phyloP scores from a whole-genome alignment of 2,113 vertebrate genomes.

The Pongo abelii region DNA sequence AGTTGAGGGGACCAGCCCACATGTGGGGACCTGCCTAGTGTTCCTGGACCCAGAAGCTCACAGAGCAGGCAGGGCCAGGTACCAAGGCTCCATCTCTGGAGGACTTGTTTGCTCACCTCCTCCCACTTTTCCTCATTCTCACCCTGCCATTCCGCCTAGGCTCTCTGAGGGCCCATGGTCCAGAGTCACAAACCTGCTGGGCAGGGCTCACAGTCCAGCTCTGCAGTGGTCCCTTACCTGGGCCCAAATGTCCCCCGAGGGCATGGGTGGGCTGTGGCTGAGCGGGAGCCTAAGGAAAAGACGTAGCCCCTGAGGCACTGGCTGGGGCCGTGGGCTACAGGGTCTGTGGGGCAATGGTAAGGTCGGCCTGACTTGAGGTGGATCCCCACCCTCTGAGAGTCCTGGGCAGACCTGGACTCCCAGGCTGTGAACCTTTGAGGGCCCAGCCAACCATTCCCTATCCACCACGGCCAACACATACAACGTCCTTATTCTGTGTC shows the following conservation, averaged over 20 bases:
- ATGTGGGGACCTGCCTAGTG: not conserved
- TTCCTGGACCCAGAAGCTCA: not conserved
- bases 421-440: not conserved
- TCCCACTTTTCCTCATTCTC: not conserved
- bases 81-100: not conserved
- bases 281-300: slow-evolving; percentile 86
- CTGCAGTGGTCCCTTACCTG: slow-evolving; percentile 80
- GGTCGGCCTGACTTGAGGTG: not conserved
- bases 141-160: accelerated
- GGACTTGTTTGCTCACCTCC: accelerated
- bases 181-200: slow-evolving; percentile 85
- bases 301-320: slow-evolving; percentile 88
- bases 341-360: slow-evolving; percentile 68
- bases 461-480: no score
- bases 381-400: not conserved
- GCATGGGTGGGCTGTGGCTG: slow-evolving; percentile 86
- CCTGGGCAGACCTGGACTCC: not conserved
- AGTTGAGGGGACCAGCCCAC: not conserved
- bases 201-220: slow-evolving; percentile 88
- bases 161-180: not conserved
- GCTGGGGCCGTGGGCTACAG: slow-evolving; percentile 77
- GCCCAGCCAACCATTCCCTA: not conserved
- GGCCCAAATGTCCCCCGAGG: slow-evolving; percentile 89
- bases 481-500: no score
- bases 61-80: not conserved